Evolutionary conservation across 2,113 vertebrate species (phyloP).

Genomic region (Acanthochromis polyacanthus): DNA sequence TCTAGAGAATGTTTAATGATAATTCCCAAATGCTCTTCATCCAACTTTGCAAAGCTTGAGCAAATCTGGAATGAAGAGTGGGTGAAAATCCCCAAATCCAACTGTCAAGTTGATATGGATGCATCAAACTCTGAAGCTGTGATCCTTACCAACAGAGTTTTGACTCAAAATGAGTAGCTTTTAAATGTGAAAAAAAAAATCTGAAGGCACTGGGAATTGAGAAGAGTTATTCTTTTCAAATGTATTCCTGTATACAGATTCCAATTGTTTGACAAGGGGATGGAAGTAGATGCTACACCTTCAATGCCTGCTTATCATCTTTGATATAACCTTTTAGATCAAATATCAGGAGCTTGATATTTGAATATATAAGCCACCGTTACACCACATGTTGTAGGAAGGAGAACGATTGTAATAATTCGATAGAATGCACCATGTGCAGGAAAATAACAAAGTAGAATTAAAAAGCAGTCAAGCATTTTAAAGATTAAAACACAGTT

Average conservation of each 20-base stretch:
- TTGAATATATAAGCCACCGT: constrained; percentile 20
- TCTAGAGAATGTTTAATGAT: constrained; percentile 15
- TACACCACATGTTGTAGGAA: not conserved
- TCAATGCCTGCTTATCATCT: not conserved
- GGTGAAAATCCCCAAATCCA: constrained; percentile 48
- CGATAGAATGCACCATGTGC: not conserved
- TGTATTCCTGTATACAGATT: not conserved
- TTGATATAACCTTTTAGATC: constrained; percentile 1
- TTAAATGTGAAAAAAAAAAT: constrained; percentile 1
- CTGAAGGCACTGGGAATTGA: not conserved
- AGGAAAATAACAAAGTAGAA: constrained; percentile 19
- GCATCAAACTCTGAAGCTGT: constrained; percentile 27
- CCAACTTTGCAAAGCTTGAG: constrained; percentile 38
- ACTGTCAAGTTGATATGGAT: constrained; percentile 36
- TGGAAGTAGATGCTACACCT: not conserved
- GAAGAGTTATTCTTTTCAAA: not conserved
- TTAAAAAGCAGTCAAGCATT: constrained; percentile 31
- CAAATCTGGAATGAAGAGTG: constrained; percentile 35
- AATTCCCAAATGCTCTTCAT: constrained; percentile 31
- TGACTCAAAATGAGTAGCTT: constrained; percentile 28
- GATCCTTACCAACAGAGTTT: constrained; percentile 6
- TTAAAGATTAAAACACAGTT: constrained; percentile 51
- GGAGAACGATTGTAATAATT: not conserved
- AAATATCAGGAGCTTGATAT: not conserved
- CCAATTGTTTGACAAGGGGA: not conserved